Conservation (phyloP, 2,888 invertebrate genomes). For the Achlya flavicornis region DNA sequence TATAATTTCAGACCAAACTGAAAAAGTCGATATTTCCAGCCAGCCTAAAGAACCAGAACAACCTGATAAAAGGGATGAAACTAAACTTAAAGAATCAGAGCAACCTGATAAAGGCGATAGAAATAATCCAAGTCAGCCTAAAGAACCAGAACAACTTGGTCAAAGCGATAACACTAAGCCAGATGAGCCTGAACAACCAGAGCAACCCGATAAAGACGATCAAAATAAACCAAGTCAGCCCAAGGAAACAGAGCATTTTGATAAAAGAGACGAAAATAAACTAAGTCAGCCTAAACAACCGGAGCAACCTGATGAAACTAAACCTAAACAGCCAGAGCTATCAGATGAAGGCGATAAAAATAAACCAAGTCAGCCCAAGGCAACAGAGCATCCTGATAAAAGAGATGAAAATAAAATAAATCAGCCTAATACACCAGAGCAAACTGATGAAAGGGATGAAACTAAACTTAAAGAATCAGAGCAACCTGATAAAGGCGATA, state of each 20-base stretch:
- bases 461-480: neutral
- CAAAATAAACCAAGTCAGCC: neutral
- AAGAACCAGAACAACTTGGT: constrained; percentile 15
- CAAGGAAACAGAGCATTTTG: too few species aligned
- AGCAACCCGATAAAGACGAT: neutral
- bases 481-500: neutral
- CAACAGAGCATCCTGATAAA: neutral
- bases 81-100: neutral
- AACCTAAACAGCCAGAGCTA: neutral
- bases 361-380: neutral
- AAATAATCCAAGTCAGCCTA: neutral
- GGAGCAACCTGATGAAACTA: too few species aligned
- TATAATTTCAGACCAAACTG: neutral
- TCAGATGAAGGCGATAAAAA: neutral
- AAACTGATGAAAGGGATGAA: constrained; percentile 9
- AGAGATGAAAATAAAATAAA: too few species aligned
- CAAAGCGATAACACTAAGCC: neutral
- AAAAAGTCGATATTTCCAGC: too few species aligned
- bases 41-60: constrained; percentile 4
- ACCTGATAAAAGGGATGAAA: constrained; percentile 9
- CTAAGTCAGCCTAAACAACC: too few species aligned
- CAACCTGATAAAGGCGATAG: neutral
- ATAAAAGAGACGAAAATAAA: too few species aligned
- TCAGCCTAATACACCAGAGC: constrained; percentile 2
- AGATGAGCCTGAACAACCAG: neutral